These are phyloP conservation scores for Frankliniella fusca DNA, from an alignment of 2,888 invertebrate species.

Conservation along the genomic window DNA sequence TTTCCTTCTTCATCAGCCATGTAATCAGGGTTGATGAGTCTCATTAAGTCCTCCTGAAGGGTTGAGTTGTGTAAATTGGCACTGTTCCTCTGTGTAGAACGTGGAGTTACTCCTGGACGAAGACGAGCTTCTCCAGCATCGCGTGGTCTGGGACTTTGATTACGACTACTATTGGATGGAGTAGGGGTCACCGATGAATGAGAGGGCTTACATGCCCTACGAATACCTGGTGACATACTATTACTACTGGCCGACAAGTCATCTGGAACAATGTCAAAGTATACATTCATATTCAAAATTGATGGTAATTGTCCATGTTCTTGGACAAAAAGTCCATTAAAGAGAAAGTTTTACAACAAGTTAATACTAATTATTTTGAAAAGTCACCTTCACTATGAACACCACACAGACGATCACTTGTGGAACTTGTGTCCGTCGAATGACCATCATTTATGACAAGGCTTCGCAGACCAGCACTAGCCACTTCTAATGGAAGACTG, in stretches of 20 bases:
- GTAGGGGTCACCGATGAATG: slow-evolving; percentile 48
- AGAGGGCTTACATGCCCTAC: slow-evolving; percentile 42
- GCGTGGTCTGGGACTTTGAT: slow-evolving; percentile 58
- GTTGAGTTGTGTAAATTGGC: slow-evolving; percentile 57
- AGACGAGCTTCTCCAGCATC: slow-evolving; percentile 53
- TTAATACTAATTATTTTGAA: not conserved
- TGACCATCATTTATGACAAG: slow-evolving; percentile 47
- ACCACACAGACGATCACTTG: slow-evolving; percentile 49
- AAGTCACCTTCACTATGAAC: slow-evolving; percentile 46
- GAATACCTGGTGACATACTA: slow-evolving; percentile 53
- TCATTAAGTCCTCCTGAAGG: slow-evolving; percentile 79
- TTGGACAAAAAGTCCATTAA: slow-evolving; percentile 57
- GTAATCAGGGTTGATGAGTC: slow-evolving; percentile 77
- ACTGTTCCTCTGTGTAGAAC: slow-evolving; percentile 50
- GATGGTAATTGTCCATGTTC: slow-evolving; percentile 44
- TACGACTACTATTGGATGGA: slow-evolving; percentile 52
- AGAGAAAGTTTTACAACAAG: slow-evolving; percentile 16
- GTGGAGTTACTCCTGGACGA: slow-evolving; percentile 45
- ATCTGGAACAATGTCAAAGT: slow-evolving; percentile 44
- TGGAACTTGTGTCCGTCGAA: slow-evolving; percentile 53
- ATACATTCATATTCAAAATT: not conserved
- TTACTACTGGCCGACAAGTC: slow-evolving; percentile 57
- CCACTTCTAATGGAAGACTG: slow-evolving; percentile 49
- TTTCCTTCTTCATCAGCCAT: slow-evolving; percentile 48
- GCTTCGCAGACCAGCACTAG: slow-evolving; percentile 41